Evolutionary conservation across 2,113 vertebrate genomes (phyloP).

Genomic region (Albula goreensis): DNA sequence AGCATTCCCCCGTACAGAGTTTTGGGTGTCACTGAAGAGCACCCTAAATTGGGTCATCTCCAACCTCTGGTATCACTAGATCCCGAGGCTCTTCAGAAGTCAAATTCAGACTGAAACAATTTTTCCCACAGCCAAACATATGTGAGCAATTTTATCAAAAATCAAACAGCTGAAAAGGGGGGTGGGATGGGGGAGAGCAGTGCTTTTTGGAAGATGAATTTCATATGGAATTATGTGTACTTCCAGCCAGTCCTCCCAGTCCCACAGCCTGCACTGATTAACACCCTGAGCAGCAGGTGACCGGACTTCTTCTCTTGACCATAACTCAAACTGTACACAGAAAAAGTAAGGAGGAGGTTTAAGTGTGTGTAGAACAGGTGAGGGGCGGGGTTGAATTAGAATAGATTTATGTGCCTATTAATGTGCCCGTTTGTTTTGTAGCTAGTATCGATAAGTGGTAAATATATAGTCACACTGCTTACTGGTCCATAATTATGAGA

Average conservation of each 20-base stretch:
- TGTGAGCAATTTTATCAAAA: slow-evolving; percentile 25
- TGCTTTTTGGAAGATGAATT: slow-evolving; percentile 7
- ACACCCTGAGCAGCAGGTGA: background rate
- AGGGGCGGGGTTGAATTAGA: too few relatives aligned
- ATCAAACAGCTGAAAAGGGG: slow-evolving; percentile 16
- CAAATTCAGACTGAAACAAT: slow-evolving; percentile 29
- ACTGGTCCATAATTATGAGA: too few relatives aligned
- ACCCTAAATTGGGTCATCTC: background rate
- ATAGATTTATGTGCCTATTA: too few relatives aligned
- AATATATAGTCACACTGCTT: too few relatives aligned
- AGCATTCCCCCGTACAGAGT: background rate
- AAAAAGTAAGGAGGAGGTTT: background rate
- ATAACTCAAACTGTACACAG: background rate
- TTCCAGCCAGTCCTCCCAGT: background rate
- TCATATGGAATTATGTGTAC: slow-evolving; percentile 20
- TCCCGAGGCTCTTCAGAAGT: slow-evolving; percentile 12
- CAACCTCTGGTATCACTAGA: slow-evolving; percentile 13
- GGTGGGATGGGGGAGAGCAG: background rate
- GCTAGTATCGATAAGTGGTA: too few relatives aligned
- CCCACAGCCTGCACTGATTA: background rate
- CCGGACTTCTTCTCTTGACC: background rate
- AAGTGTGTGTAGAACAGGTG: background rate
- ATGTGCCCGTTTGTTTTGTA: too few relatives aligned
- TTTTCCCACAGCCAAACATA: slow-evolving; percentile 23
- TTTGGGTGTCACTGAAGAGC: background rate